Base-by-base conservation (phyloP, 2,888 invertebrate species). In the Habrosyne pyritoides region DNA sequence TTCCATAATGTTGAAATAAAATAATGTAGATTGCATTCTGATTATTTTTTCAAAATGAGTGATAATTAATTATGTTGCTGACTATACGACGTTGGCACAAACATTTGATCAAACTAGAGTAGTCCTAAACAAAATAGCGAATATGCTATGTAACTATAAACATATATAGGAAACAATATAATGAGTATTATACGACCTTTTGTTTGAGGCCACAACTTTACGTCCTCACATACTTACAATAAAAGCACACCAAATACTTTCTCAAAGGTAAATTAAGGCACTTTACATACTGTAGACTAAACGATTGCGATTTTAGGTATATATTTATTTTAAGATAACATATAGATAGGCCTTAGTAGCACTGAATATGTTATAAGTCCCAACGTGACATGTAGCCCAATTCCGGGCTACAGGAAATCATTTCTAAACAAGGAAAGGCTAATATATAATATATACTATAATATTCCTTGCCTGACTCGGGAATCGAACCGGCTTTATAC, bases 151-250 rank as follows among this genome's bases (percentile, higher is more conserved):
- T 66, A 69, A 56, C 70, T 70, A 73, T 73, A 73, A 73, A 77
- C 71, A 73, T 69, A 73, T 67, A 76, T 81, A 86, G 83, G 83
- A 86, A 81, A 83, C 81, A 67, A 75, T 74, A 67, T 71, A 67
- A 71, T 86, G 82, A 81, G 82, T 82, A 81, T 82, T 81, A 75
- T 75, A 67, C 68, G 56, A 58, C 59, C 12, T 26, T 59, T 48
- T 36, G 36, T 47, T 28, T 52, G 52, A 54, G 53, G 57, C 56
- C 53, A 53, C 2, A 14, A 42, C 54, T 58, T 54, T 61, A 53
- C n/a, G 18, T 26, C n/a, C 48, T 42, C 49, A 18, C n/a, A 48
- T 49, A 52, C n/a, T 12, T 36, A 33, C 33, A n/a, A n/a, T 33
- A 33, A 2, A 42, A 42, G 42, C 42, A 42, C 42, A 42, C 42